Evolutionary conservation across 2,888 invertebrate genomes (phyloP).

Genomic region (Gastracanthus pulcherrimus): DNA sequence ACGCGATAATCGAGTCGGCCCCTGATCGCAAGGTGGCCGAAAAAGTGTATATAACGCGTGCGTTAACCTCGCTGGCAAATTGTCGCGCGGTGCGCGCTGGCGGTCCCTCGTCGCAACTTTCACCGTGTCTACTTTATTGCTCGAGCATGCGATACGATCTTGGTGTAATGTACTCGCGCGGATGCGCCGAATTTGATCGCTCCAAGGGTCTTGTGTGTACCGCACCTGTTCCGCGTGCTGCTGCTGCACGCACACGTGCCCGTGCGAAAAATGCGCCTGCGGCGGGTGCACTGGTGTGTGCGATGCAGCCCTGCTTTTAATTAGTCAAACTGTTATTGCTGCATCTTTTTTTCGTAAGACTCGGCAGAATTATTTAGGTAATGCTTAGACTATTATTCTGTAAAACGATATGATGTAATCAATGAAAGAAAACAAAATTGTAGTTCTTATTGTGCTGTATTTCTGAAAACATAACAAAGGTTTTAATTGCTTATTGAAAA

Average conservation of each 20-base stretch:
- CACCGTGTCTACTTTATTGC: not conserved
- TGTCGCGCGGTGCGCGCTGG: not conserved
- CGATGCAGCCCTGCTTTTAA: slow-evolving; percentile 7
- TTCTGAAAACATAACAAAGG: too few species aligned
- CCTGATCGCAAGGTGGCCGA: too few species aligned
- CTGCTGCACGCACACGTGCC: not conserved
- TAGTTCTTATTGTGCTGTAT: too few species aligned
- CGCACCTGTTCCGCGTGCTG: not conserved
- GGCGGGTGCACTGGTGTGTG: too few species aligned
- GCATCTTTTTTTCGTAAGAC: not conserved
- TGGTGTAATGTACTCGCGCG: too few species aligned
- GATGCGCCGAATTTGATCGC: slow-evolving; percentile 28
- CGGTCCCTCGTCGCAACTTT: not conserved
- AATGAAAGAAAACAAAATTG: too few species aligned
- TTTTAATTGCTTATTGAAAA: too few species aligned
- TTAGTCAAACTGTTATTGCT: too few species aligned
- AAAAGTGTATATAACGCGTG: slow-evolving; percentile 22
- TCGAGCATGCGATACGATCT: not conserved
- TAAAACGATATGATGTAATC: not conserved
- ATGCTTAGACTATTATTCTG: not conserved
- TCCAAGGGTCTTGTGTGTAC: too few species aligned
- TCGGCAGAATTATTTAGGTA: not conserved
- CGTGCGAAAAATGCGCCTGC: too few species aligned
- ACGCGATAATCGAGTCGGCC: slow-evolving; percentile 9
- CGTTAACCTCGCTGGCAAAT: slow-evolving; percentile 21